Conservation (phyloP, 2,797 vertebrate species). For the Cheirogaleus major region DNA sequence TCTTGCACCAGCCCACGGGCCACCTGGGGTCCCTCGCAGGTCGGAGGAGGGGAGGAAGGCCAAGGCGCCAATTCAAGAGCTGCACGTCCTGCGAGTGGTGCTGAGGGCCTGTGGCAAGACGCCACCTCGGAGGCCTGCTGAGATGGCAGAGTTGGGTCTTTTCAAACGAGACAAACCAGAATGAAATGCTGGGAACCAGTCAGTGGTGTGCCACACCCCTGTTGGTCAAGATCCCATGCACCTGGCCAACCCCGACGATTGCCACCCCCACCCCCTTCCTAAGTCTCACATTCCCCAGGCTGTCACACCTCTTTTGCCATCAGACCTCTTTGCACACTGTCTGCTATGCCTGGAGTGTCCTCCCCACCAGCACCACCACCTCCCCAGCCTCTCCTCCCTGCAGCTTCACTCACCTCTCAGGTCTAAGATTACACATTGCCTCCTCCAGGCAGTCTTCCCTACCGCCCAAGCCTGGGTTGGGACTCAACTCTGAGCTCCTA, state of each 20-base stretch:
- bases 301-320: neutral
- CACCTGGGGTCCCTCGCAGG: neutral
- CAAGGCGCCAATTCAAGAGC: neutral
- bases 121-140: neutral
- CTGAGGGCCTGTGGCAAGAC: neutral
- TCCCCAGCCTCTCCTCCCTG: neutral
- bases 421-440: neutral
- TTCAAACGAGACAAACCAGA: neutral
- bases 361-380: too few relatives aligned
- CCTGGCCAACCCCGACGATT: neutral
- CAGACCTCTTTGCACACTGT: neutral
- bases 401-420: neutral
- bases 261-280: too few relatives aligned
- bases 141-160: neutral
- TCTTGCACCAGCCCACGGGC: neutral
- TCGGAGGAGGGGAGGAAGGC: neutral
- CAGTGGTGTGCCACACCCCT: neutral
- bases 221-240: neutral
- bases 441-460: neutral
- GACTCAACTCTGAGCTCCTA: neutral
- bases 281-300: neutral
- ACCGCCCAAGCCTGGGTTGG: neutral
- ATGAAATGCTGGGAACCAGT: neutral
- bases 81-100: fast-evolving
- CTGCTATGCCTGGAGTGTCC: neutral